Evolutionary conservation across 2,797 vertebrate genomes (phyloP).

Genomic region (Eidolon dupreanum): DNA sequence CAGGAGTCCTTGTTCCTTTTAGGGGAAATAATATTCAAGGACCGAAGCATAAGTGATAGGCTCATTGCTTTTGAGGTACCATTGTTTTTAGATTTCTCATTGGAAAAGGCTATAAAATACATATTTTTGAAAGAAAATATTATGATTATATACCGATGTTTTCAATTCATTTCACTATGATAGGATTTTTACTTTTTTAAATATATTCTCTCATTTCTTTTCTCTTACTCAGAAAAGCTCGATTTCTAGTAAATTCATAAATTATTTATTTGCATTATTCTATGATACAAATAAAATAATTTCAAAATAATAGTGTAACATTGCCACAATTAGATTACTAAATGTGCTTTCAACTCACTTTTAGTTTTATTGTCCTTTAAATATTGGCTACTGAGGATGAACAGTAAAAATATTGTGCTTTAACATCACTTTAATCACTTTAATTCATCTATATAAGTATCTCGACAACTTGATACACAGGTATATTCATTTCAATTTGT

Average conservation of each 20-base stretch:
- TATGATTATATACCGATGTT: background rate
- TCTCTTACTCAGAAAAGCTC: background rate
- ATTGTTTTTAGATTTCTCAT: background rate
- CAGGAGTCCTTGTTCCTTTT: background rate
- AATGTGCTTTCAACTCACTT: background rate
- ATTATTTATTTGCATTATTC: background rate
- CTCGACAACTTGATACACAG: background rate
- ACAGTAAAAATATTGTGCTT: constrained; percentile 3
- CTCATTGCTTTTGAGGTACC: background rate
- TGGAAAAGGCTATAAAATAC: background rate
- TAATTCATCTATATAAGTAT: background rate
- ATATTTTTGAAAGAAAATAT: background rate
- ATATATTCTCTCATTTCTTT: background rate
- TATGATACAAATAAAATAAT: background rate
- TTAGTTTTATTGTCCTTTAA: background rate
- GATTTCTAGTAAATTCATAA: background rate
- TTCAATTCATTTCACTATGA: background rate
- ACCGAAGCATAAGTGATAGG: background rate
- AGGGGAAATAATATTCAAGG: background rate
- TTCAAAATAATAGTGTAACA: background rate
- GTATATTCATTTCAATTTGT: background rate
- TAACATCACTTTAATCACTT: background rate
- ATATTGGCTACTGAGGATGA: background rate
- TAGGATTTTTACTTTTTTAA: background rate
- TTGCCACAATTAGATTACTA: background rate